These are phyloP conservation scores for Endotricha flammealis DNA, from an alignment of 2,888 invertebrate genomes.

Conservation along the genomic window DNA sequence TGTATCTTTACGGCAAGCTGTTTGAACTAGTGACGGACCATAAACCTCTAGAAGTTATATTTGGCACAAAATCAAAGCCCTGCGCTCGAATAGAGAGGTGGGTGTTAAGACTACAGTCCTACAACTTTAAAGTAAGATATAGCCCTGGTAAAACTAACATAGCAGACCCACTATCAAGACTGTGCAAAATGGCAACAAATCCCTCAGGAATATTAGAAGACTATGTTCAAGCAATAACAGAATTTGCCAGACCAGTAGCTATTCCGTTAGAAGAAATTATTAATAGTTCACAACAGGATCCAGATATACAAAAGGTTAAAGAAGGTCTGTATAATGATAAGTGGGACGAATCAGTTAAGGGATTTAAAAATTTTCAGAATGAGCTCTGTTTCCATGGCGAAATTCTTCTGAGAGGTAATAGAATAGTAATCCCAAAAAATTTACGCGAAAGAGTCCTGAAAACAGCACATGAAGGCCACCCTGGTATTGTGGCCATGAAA, in stretches of 20 bases:
- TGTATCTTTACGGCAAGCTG: slow-evolving; percentile 18
- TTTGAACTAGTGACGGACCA: slow-evolving; percentile 18
- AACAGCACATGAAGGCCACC: slow-evolving; percentile 30
- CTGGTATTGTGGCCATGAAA: slow-evolving; percentile 23
- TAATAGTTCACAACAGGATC: neutral
- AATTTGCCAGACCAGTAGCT: neutral
- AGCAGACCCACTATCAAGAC: neutral
- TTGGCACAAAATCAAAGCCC: slow-evolving; percentile 28
- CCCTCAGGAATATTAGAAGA: too few species aligned
- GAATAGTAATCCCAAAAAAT: neutral
- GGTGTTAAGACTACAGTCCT: slow-evolving; percentile 2
- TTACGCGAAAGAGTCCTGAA: neutral
- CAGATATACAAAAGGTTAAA: neutral
- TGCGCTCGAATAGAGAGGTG: slow-evolving; percentile 35
- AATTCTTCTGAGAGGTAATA: neutral
- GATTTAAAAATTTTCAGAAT: neutral
- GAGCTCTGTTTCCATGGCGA: neutral
- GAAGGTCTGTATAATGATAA: neutral
- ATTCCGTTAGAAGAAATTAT: neutral
- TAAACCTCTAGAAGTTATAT: slow-evolving; percentile 20
- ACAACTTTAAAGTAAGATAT: neutral
- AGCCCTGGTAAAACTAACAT: neutral
- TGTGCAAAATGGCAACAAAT: neutral
- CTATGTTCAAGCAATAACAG: too few species aligned
- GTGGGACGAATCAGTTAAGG: neutral